A percentile compares a stretch with the other conserved stretches of the same genome.
Evolutionary conservation across 2,797 vertebrate genomes (phyloP).

Genomic region (Sparus aurata): DNA sequence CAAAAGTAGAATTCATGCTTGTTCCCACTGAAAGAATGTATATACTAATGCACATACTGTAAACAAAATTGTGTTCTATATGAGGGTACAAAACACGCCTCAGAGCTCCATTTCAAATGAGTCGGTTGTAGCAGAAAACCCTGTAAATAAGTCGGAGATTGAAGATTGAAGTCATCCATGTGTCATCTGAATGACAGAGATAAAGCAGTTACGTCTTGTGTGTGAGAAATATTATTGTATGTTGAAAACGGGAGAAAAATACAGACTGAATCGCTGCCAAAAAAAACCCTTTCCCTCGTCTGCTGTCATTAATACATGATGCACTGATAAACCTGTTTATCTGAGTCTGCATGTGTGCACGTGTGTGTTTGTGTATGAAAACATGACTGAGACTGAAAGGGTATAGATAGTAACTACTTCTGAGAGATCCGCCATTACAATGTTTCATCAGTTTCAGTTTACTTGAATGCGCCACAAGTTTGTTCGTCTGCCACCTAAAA

Average conservation of each 20-base stretch:
- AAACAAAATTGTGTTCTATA: conserved; percentile 59
- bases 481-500: background rate
- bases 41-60: conserved; percentile 76
- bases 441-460: background rate
- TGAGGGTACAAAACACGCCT: background rate
- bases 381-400: background rate
- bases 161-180: conserved; percentile 14
- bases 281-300: conserved; percentile 11
- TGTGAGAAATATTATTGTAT: conserved; percentile 50
- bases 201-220: conserved; percentile 42
- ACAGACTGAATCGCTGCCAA: conserved; percentile 48
- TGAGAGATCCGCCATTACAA: background rate
- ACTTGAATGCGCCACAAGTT: background rate
- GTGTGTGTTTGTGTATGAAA: background rate
- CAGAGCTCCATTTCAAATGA: conserved; percentile 37
- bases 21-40: conserved; percentile 42
- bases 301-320: conserved; percentile 24
- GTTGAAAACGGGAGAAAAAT: conserved; percentile 58
- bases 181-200: conserved; percentile 25
- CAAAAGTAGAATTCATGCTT: conserved; percentile 33
- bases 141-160: conserved; percentile 63
- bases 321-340: conserved; percentile 5
- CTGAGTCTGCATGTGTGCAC: background rate
- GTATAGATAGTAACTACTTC: background rate
- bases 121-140: conserved; percentile 27